phyloP scores from a whole-genome alignment of 1,140 invertebrate species.

The Aplysia californica region DNA sequence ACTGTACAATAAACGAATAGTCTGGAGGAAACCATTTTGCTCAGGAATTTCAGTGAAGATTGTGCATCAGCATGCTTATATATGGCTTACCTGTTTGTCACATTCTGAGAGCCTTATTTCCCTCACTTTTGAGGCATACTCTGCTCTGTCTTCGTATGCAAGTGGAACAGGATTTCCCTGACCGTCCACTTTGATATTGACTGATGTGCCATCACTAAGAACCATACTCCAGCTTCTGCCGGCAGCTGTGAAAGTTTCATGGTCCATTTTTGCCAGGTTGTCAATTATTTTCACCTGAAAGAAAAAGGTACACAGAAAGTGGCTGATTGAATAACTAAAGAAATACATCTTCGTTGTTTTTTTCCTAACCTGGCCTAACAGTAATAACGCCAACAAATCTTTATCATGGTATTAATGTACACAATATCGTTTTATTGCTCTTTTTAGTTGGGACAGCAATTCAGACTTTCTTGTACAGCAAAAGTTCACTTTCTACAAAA shows the following conservation, averaged over 20 bases:
- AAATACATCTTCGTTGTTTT: background rate
- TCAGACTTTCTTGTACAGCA: no score
- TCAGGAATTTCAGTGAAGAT: no score
- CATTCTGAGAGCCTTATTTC: slow-evolving; percentile 60
- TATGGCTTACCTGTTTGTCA: slow-evolving; percentile 64
- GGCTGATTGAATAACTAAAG: background rate
- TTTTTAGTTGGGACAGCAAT: no score
- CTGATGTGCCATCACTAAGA: slow-evolving; percentile 59
- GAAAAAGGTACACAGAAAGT: no score
- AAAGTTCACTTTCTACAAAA: no score
- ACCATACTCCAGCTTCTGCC: slow-evolving; percentile 60
- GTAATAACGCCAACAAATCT: no score
- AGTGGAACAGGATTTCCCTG: slow-evolving; percentile 51
- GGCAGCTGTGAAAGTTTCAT: slow-evolving; percentile 47
- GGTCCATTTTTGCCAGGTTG: slow-evolving; percentile 56
- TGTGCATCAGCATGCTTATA: no score
- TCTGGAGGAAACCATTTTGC: no score
- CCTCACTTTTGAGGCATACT: slow-evolving; percentile 58
- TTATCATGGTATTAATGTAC: no score
- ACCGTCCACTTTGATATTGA: slow-evolving; percentile 49
- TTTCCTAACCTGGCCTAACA: no score
- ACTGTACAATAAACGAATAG: no score
- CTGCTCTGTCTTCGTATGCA: slow-evolving; percentile 57
- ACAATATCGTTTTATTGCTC: no score
- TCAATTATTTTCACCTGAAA: slow-evolving; percentile 61